Percentiles rank a stretch among this genome's conserved stretches.
phyloP scores from a whole-genome alignment of 2,888 invertebrate species.

The Serripes groenlandicus region DNA sequence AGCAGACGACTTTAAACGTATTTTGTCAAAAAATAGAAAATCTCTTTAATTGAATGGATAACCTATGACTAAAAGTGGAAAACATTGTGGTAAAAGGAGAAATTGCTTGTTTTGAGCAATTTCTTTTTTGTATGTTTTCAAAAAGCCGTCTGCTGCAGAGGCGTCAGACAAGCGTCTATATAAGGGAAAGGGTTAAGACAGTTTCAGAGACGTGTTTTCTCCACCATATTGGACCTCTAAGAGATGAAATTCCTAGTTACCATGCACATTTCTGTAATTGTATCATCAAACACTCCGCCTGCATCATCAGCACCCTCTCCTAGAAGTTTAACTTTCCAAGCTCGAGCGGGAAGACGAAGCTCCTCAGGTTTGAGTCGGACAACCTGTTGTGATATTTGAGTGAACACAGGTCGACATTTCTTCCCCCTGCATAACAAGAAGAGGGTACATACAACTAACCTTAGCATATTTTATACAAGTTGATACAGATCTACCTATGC shows the following conservation, averaged over 20 bases:
- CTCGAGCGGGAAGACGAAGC: slow-evolving; percentile 89
- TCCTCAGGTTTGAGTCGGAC: slow-evolving; percentile 89
- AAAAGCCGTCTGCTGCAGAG: too few relatives aligned
- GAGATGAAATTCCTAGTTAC: too few relatives aligned
- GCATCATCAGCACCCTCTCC: slow-evolving; percentile 91
- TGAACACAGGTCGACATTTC: slow-evolving; percentile 89
- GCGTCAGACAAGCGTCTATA: too few relatives aligned
- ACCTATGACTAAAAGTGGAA: too few relatives aligned
- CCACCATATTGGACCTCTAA: too few relatives aligned
- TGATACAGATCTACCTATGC: too few relatives aligned
- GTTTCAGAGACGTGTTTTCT: too few relatives aligned
- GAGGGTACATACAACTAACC: neutral
- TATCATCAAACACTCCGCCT: slow-evolving; percentile 91
- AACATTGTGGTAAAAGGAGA: neutral
- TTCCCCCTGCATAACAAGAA: slow-evolving; percentile 85
- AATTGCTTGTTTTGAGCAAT: neutral
- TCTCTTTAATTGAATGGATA: too few relatives aligned
- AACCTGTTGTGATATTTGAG: slow-evolving; percentile 90
- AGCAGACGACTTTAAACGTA: too few relatives aligned
- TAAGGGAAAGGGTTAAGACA: too few relatives aligned
- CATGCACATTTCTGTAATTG: slow-evolving; percentile 90
- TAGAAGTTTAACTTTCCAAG: slow-evolving; percentile 90
- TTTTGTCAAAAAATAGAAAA: too few relatives aligned
- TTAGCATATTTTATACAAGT: too few relatives aligned
- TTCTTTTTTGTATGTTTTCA: neutral